These are phyloP conservation scores for Eulithis testata DNA, from an alignment of 2,888 invertebrate genomes.

Conservation along the genomic window DNA sequence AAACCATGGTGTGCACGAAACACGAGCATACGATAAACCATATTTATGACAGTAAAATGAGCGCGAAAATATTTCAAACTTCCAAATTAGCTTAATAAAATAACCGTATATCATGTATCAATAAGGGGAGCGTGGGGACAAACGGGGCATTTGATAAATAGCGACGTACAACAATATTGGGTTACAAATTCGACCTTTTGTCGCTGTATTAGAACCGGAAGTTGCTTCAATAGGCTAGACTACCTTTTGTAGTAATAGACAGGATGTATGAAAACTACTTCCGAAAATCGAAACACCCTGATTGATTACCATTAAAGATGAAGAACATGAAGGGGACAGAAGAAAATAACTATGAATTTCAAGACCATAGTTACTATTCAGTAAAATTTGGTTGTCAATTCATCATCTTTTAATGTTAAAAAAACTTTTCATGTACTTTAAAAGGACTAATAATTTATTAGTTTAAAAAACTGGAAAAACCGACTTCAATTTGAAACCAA, in stretches of 20 bases:
- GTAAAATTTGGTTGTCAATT: too few species aligned
- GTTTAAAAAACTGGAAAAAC: too few species aligned
- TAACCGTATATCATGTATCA: slow-evolving; percentile 46
- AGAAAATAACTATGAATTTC: too few species aligned
- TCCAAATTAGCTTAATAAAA: slow-evolving; percentile 41
- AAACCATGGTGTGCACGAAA: slow-evolving; percentile 2
- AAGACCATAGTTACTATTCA: too few species aligned
- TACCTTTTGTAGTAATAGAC: slow-evolving; percentile 39
- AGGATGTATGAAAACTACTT: background rate
- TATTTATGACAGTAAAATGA: slow-evolving; percentile 26
- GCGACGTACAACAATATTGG: slow-evolving; percentile 63
- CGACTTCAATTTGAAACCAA: too few species aligned
- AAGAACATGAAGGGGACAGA: too few species aligned
- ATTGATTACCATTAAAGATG: background rate
- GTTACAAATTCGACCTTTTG: slow-evolving; percentile 67
- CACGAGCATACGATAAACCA: slow-evolving; percentile 14
- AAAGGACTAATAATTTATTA: too few species aligned
- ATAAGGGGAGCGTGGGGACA: slow-evolving; percentile 51
- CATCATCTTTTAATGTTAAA: too few species aligned
- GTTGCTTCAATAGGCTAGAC: slow-evolving; percentile 54
- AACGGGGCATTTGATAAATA: slow-evolving; percentile 65
- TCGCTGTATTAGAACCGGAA: slow-evolving; percentile 57
- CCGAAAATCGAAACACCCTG: background rate
- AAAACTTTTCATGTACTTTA: too few species aligned
- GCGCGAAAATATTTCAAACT: slow-evolving; percentile 28